Evolutionary conservation across 2,797 vertebrate species (phyloP).

Genomic region (Enteromius trimaculatus): DNA sequence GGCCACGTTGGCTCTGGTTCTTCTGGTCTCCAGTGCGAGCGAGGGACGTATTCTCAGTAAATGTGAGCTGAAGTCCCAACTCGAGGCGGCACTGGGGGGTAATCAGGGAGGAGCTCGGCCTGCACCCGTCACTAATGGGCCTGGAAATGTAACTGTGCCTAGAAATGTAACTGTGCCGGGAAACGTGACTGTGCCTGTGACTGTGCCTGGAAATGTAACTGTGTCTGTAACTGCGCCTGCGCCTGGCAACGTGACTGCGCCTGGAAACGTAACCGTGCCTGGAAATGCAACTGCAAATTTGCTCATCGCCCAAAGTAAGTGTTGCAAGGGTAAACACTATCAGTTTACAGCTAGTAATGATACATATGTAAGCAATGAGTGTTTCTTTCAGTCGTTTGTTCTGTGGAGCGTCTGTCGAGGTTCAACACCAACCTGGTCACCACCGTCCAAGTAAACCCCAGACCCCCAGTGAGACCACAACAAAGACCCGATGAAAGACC

Average conservation of each 20-base stretch:
- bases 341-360: not conserved
- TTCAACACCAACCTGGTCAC: conserved; percentile 49
- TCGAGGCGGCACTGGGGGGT: not conserved
- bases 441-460: not conserved
- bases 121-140: not conserved
- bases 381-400: conserved; percentile 53
- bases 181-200: too few relatives aligned
- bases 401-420: conserved; percentile 19
- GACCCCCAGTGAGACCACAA: not conserved
- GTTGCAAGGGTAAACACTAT: not conserved
- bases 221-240: too few relatives aligned
- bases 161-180: not conserved
- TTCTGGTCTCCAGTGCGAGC: conserved; percentile 36
- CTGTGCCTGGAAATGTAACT: not conserved
- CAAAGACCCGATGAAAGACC: not conserved
- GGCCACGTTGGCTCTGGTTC: conserved; percentile 49
- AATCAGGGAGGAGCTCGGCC: not conserved
- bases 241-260: too few relatives aligned
- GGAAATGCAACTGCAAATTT: not conserved
- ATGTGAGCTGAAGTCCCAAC: conserved; percentile 62
- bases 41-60: conserved; percentile 35
- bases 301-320: conserved; percentile 57
- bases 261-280: too few relatives aligned
- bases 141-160: not conserved
- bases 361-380: not conserved